phyloP scores from a whole-genome alignment of 2,797 vertebrate species.

The Siniperca undulata region DNA sequence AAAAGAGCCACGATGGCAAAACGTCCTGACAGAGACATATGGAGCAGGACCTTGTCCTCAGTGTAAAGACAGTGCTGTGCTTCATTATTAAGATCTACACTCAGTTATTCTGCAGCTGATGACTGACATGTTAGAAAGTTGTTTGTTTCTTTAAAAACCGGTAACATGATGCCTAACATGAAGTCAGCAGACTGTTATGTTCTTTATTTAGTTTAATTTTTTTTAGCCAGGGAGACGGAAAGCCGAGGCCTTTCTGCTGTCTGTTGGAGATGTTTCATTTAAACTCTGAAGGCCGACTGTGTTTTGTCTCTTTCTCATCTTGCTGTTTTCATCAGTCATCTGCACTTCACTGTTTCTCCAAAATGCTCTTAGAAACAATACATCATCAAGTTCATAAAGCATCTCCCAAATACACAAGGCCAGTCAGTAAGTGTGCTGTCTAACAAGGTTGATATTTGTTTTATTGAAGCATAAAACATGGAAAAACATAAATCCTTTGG shows the following conservation, averaged over 20 bases:
- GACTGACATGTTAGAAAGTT: not conserved
- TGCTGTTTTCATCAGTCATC: not conserved
- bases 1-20: slow-evolving; percentile 10
- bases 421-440: not conserved
- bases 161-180: not conserved
- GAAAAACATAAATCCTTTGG: not conserved
- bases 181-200: not conserved
- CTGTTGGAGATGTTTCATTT: not conserved
- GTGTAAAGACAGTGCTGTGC: not conserved
- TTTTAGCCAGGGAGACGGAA: not conserved
- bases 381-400: not conserved
- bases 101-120: not conserved
- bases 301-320: not conserved
- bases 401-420: not conserved
- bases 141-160: not conserved
- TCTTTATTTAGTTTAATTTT: not conserved
- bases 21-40: slow-evolving; percentile 33
- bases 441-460: too few relatives aligned
- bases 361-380: not conserved
- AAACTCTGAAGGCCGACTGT: not conserved
- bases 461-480: too few relatives aligned
- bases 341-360: not conserved
- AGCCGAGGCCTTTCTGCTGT: not conserved
- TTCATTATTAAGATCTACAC: not conserved
- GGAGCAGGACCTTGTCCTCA: not conserved